These are phyloP conservation scores for Leptinotarsa peninsularis DNA, from an alignment of 2,888 invertebrate species.

Conservation along the genomic window DNA sequence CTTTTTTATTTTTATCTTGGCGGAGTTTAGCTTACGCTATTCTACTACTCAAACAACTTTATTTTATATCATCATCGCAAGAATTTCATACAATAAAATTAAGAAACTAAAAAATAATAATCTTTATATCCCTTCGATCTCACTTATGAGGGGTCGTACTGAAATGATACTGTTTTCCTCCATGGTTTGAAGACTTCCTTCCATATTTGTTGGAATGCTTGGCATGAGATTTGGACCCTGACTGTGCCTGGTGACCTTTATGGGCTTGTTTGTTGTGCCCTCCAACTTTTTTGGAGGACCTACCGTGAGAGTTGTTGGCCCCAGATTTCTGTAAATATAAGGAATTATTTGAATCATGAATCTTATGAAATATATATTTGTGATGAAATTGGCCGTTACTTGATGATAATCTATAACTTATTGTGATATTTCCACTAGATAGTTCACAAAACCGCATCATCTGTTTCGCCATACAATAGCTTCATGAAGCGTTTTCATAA, in stretches of 20 bases:
- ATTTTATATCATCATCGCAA: too few species aligned
- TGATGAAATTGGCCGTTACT: too few species aligned
- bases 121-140: background rate
- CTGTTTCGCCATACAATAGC: too few species aligned
- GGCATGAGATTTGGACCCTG: constrained; percentile 55
- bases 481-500: too few species aligned
- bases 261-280: constrained; percentile 59
- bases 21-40: too few species aligned
- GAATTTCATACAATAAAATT: background rate
- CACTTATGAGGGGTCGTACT: constrained; percentile 4
- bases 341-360: too few species aligned
- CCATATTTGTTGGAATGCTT: constrained; percentile 58
- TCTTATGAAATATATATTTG: too few species aligned
- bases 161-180: constrained; percentile 59
- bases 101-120: constrained; percentile 4
- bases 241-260: constrained; percentile 58
- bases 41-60: too few species aligned
- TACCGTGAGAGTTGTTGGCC: constrained; percentile 58
- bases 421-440: too few species aligned
- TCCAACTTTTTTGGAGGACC: constrained; percentile 56
- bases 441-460: too few species aligned
- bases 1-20: too few species aligned
- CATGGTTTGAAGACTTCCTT: constrained; percentile 59
- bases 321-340: constrained; percentile 49
- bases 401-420: too few species aligned